A percentile compares a stretch with the other conserved stretches of the same genome.
phyloP scores from a whole-genome alignment of 2,888 invertebrate genomes.

The Schrankia costaestrigalis region DNA sequence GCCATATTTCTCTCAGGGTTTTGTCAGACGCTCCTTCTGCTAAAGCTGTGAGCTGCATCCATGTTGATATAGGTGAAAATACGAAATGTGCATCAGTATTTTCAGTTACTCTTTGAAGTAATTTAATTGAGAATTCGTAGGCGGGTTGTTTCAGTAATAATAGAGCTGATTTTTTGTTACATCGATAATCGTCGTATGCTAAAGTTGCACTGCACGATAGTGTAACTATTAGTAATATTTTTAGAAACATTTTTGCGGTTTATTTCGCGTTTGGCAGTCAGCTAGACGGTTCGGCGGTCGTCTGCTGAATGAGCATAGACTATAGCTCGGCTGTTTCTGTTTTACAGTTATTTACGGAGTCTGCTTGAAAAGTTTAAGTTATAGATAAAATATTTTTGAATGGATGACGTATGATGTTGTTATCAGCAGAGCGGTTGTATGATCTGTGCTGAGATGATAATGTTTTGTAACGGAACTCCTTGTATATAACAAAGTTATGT shows the following conservation, averaged over 20 bases:
- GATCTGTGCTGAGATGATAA: no score
- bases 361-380: no score
- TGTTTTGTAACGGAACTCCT: no score
- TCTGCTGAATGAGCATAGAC: constrained; percentile 14
- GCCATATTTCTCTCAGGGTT: constrained; percentile 50
- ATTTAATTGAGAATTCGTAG: constrained; percentile 51
- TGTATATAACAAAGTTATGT: no score
- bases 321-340: no score
- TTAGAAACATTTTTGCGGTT: constrained; percentile 35
- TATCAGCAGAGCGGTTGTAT: no score
- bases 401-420: no score
- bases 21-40: constrained; percentile 51
- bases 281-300: constrained; percentile 1
- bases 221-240: constrained; percentile 24
- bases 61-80: constrained; percentile 57
- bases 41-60: constrained; percentile 54
- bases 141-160: constrained; percentile 43
- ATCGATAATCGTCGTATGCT: constrained; percentile 28
- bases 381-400: no score
- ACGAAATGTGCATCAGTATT: constrained; percentile 54
- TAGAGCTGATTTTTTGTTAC: constrained; percentile 39
- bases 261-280: constrained; percentile 5
- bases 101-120: constrained; percentile 51
- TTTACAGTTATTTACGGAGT: no score
- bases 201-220: constrained; percentile 22